A percentile compares a stretch with the other conserved stretches of the same genome.
Conservation (phyloP, 2,888 invertebrate genomes). For the Oxycera nigricornis region DNA sequence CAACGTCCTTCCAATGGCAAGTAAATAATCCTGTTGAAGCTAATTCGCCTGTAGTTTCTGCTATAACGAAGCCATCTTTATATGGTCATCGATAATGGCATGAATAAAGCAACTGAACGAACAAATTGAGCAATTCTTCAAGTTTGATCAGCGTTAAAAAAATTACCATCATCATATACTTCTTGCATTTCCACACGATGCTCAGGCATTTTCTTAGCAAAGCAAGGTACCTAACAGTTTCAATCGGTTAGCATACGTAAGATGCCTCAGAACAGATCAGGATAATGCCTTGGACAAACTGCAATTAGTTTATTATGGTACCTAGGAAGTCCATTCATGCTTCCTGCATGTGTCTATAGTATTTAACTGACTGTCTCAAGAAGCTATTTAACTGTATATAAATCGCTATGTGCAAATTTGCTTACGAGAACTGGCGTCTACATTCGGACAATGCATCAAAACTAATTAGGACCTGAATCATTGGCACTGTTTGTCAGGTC, state of each 20-base stretch:
- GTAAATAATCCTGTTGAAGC: no score
- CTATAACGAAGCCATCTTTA: no score
- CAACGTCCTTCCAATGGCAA: no score
- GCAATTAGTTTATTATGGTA: conserved; percentile 36
- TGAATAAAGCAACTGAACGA: no score
- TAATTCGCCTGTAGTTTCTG: no score
- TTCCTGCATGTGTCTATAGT: background rate
- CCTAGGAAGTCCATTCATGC: background rate
- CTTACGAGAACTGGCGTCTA: background rate
- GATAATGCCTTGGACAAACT: conserved; percentile 36
- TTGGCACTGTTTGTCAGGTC: background rate
- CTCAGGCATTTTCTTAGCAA: no score
- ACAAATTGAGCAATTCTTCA: no score
- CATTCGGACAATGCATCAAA: conserved; percentile 5
- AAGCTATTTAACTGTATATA: background rate
- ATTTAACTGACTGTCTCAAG: background rate
- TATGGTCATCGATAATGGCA: no score
- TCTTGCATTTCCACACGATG: no score
- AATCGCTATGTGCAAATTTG: background rate
- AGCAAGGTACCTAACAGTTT: background rate
- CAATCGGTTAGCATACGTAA: conserved; percentile 20
- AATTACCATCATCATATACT: no score
- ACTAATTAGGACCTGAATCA: conserved; percentile 12
- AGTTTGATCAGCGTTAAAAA: no score
- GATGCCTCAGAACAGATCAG: conserved; percentile 13